phyloP scores from a whole-genome alignment of 2,888 invertebrate species.

The Calameuta idolon region DNA sequence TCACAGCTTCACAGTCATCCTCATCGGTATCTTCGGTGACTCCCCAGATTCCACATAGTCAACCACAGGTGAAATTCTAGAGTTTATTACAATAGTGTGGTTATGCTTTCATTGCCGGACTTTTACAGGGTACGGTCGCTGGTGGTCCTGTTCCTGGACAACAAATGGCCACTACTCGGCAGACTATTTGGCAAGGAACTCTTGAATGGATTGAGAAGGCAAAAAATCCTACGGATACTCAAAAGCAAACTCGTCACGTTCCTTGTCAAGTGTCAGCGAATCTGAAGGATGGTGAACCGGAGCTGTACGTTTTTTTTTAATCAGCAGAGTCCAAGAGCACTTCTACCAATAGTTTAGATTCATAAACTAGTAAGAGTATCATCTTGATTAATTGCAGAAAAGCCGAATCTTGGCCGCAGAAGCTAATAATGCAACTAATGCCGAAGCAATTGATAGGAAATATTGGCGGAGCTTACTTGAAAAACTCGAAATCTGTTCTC shows the following conservation, averaged over 20 bases:
- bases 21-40: conserved; percentile 49
- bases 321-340: not conserved
- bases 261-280: conserved; percentile 81
- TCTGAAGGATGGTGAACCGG: conserved; percentile 87
- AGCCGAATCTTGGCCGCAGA: conserved; percentile 93
- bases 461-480: conserved; percentile 88
- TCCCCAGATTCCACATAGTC: conserved; percentile 53
- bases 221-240: conserved; percentile 80
- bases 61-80: conserved; percentile 44
- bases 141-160: conserved; percentile 55
- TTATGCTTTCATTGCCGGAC: not conserved
- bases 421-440: conserved; percentile 94
- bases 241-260: conserved; percentile 80
- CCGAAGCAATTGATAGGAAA: conserved; percentile 92
- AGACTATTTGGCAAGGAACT: conserved; percentile 82
- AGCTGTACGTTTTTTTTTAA: conserved; percentile 72
- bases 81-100: not conserved
- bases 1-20: conserved; percentile 54
- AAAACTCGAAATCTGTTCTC: conserved; percentile 92
- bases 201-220: conserved; percentile 95
- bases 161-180: conserved; percentile 65
- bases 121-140: conserved; percentile 48
- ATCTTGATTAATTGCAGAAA: conserved; percentile 70
- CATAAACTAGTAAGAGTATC: conserved; percentile 6
- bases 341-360: conserved; percentile 16